A percentile compares a stretch with the other conserved stretches of the same genome.
Evolutionary conservation across 1,140 invertebrate genomes (phyloP).

Genomic region (Kradibia gibbosae): DNA sequence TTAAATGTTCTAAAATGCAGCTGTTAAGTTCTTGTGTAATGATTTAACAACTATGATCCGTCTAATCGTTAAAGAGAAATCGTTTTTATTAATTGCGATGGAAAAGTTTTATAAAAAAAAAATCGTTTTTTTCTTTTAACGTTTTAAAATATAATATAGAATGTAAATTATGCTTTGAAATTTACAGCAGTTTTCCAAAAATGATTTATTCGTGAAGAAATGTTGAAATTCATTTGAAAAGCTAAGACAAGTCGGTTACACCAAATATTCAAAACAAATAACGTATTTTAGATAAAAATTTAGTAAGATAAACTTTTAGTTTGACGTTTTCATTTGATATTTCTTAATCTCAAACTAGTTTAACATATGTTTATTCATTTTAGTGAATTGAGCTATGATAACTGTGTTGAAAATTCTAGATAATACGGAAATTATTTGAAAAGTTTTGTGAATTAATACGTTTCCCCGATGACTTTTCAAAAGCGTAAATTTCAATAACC

Average conservation of each 20-base stretch:
- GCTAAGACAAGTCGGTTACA: not conserved
- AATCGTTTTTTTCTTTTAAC: too few relatives aligned
- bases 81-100: too few relatives aligned
- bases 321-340: slow-evolving; percentile 14
- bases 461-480: too few relatives aligned
- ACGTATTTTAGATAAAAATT: slow-evolving; percentile 6
- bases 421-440: not conserved
- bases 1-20: too few relatives aligned
- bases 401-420: not conserved
- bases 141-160: too few relatives aligned
- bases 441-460: not conserved
- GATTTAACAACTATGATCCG: too few relatives aligned
- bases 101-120: too few relatives aligned
- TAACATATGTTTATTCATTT: slow-evolving; percentile 5
- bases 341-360: not conserved
- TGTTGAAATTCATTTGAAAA: not conserved
- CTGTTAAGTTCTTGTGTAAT: too few relatives aligned
- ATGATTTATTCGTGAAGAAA: not conserved
- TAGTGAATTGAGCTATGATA: not conserved
- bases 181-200: not conserved
- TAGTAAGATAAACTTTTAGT: slow-evolving; percentile 6
- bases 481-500: too few relatives aligned
- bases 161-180: not conserved
- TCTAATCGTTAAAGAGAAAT: too few relatives aligned
- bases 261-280: slow-evolving; percentile 19